Conservation (phyloP, 2,888 invertebrate genomes). For the Agonopterix alstromeriana region DNA sequence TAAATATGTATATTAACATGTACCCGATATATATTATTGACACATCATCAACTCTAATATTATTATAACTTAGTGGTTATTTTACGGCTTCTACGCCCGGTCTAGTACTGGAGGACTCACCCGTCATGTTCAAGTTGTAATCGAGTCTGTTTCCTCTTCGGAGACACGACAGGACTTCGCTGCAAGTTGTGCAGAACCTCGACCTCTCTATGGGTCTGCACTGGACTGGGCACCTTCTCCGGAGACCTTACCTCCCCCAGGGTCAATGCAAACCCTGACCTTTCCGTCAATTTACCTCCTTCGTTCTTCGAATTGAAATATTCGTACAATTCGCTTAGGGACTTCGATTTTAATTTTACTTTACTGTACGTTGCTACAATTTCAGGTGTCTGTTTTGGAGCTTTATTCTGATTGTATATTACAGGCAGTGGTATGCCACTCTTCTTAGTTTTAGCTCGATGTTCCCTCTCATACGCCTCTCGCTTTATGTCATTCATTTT, state of each 20-base stretch:
- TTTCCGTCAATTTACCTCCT: conserved; percentile 32
- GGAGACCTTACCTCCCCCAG: conserved; percentile 51
- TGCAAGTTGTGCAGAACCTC: conserved; percentile 83
- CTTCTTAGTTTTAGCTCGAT: conserved; percentile 35
- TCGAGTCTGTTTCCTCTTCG: conserved; percentile 60
- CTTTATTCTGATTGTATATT: conserved; percentile 35
- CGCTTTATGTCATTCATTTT: conserved; percentile 54
- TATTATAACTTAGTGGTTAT: no score
- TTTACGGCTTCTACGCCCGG: no score
- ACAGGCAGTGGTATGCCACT: conserved; percentile 65
- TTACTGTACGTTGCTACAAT: conserved; percentile 34
- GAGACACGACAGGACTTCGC: conserved; percentile 77
- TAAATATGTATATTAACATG: no score
- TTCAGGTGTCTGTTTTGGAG: conserved; percentile 22
- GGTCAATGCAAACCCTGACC: conserved; percentile 51
- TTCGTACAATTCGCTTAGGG: conserved; percentile 65
- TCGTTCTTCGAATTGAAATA: conserved; percentile 64
- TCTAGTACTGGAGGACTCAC: conserved; percentile 27
- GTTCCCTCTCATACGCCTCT: conserved; percentile 40
- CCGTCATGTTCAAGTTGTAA: conserved; percentile 61
- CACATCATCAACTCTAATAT: no score
- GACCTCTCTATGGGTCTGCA: conserved; percentile 78
- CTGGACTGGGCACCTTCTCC: conserved; percentile 65
- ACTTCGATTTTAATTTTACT: conserved; percentile 65
- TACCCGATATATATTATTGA: no score